Percentiles rank a stretch among this genome's conserved stretches.
Conservation (phyloP, 2,113 vertebrate species). For the Naja naja region DNA sequence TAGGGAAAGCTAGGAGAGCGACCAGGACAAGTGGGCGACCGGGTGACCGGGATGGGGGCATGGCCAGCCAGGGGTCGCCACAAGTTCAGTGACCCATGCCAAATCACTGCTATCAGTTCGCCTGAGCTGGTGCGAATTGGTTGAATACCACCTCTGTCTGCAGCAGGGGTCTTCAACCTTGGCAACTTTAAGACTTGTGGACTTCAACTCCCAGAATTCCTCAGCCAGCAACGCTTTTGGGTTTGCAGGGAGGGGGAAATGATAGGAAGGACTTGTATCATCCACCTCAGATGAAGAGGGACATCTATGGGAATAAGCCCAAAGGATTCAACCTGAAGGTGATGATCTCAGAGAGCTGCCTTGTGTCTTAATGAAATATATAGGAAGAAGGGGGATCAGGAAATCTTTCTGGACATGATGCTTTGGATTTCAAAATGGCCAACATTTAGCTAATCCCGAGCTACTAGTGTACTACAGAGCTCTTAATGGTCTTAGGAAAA, state of each 20-base stretch:
- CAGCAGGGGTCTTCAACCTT: no score
- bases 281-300: not conserved
- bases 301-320: not conserved
- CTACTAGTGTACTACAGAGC: not conserved
- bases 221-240: no score
- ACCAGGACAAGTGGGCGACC: no score
- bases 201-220: no score
- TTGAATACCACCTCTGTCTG: no score
- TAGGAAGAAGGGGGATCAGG: not conserved
- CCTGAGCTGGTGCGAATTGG: no score
- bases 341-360: not conserved
- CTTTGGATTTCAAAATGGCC: not conserved
- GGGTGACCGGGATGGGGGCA: no score
- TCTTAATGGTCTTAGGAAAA: not conserved
- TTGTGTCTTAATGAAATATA: not conserved
- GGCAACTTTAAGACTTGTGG: no score
- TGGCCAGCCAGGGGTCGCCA: no score
- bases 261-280: not conserved
- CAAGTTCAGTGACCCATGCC: no score
- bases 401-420: not conserved
- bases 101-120: no score
- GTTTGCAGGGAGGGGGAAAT: not conserved
- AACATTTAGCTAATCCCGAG: not conserved
- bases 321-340: not conserved
- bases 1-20: no score